These are phyloP conservation scores for Sylvia borin DNA, from an alignment of 2,797 vertebrate species.

Conservation along the genomic window DNA sequence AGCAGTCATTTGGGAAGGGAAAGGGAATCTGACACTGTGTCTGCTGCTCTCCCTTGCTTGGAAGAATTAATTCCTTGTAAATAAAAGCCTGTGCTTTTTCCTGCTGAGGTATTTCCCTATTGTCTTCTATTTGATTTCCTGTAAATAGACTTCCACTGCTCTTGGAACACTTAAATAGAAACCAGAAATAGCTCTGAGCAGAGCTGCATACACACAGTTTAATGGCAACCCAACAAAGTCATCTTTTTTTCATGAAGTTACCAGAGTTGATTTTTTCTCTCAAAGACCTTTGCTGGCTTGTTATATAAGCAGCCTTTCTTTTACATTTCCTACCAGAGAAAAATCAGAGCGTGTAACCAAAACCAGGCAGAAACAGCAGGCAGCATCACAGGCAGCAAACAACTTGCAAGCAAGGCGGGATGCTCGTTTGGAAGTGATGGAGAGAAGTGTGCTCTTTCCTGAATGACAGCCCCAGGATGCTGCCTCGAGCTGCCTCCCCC, in stretches of 20 bases:
- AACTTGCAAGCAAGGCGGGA: fast-evolving
- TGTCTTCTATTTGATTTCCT: conserved; percentile 52
- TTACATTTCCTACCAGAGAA: neutral
- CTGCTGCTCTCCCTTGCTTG: neutral
- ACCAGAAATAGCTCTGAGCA: conserved; percentile 16
- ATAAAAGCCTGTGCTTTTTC: conserved; percentile 41
- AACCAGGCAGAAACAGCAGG: neutral
- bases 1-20: neutral
- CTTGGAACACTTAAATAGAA: neutral
- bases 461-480: neutral
- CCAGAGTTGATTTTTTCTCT: neutral
- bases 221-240: neutral
- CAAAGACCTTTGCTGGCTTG: neutral
- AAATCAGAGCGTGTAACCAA: neutral
- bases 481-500: neutral
- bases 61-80: conserved; percentile 9
- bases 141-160: conserved; percentile 38
- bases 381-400: neutral
- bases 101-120: conserved; percentile 37
- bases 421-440: neutral
- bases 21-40: neutral
- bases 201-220: neutral
- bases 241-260: neutral
- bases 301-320: neutral
- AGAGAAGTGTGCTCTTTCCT: neutral